These are phyloP conservation scores for Zapornia atra DNA, from an alignment of 2,113 vertebrate genomes.

Conservation along the genomic window DNA sequence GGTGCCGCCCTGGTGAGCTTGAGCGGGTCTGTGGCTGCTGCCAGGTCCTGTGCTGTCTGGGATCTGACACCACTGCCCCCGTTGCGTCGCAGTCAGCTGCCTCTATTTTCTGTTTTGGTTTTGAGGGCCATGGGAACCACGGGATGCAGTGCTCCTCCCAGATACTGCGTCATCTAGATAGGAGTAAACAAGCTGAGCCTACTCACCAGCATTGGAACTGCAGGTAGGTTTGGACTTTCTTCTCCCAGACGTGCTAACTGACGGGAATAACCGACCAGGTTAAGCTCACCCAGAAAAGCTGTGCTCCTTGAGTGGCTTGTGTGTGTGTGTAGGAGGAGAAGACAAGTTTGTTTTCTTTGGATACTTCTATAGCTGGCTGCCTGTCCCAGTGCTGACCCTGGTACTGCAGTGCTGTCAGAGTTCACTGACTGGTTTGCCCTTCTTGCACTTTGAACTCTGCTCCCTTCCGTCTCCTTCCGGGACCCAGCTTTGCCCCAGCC, in stretches of 20 bases:
- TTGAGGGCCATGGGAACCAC: not conserved
- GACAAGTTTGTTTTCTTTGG: not conserved
- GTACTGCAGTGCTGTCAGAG: fast-evolving
- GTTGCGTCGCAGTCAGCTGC: not conserved
- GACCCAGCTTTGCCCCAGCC: fast-evolving
- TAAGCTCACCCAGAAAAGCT: not conserved
- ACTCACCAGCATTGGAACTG: fast-evolving
- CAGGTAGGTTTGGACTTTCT: not conserved
- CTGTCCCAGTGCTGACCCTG: fast-evolving
- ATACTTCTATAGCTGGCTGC: not conserved
- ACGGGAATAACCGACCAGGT: fast-evolving
- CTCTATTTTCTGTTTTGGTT: constrained; percentile 38
- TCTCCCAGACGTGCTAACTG: not conserved
- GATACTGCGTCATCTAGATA: not conserved
- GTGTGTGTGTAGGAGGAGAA: too few species aligned
- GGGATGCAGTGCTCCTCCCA: not conserved
- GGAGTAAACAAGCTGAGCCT: not conserved
- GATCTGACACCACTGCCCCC: not conserved
- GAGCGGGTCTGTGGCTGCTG: fast-evolving
- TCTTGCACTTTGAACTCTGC: not conserved
- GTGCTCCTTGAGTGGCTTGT: not conserved
- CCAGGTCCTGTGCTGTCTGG: fast-evolving
- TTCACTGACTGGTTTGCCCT: not conserved
- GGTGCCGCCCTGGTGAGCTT: fast-evolving
- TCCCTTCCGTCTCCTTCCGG: not conserved